Conservation (phyloP, 1,140 invertebrate genomes). For the Pseudomyrmex dendroicus region DNA sequence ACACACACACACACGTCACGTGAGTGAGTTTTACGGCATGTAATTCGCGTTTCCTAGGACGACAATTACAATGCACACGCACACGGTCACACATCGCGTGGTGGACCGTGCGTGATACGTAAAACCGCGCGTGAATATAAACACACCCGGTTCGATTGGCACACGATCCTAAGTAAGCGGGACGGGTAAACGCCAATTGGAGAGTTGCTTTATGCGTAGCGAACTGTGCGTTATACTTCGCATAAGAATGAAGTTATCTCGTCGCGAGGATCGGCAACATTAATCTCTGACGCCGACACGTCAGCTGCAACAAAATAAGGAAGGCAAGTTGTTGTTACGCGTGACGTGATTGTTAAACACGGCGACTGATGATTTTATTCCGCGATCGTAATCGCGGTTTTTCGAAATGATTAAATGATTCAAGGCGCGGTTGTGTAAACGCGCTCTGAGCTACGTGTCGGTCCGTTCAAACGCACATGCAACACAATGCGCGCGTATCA, state of each 20-base stretch:
- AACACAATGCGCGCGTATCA: background rate
- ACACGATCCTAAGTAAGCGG: conserved; percentile 43
- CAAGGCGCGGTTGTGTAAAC: background rate
- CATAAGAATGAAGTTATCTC: conserved; percentile 41
- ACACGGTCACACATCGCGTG: conserved; percentile 12
- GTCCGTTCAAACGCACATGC: too few species aligned
- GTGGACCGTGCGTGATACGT: conserved; percentile 26
- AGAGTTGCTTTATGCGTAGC: conserved; percentile 32
- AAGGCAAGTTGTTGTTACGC: background rate
- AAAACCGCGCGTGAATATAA: conserved; percentile 38
- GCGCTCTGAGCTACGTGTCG: too few species aligned
- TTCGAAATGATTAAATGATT: background rate
- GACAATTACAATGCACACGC: conserved; percentile 41
- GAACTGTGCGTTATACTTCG: conserved; percentile 41
- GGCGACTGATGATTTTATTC: background rate
- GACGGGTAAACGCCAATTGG: conserved; percentile 58
- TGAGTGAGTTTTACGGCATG: conserved; percentile 27
- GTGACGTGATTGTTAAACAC: conserved; percentile 3
- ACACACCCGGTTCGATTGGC: conserved; percentile 46
- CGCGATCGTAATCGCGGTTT: background rate
- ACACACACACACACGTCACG: background rate
- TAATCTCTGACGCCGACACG: conserved; percentile 28
- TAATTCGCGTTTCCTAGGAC: conserved; percentile 53
- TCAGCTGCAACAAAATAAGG: conserved; percentile 17
- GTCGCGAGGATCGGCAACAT: conserved; percentile 38